A percentile compares a stretch with the other conserved stretches of the same genome.
phyloP scores from a whole-genome alignment of 2,888 invertebrate species.

The Chaetogeoica ovagalla region DNA sequence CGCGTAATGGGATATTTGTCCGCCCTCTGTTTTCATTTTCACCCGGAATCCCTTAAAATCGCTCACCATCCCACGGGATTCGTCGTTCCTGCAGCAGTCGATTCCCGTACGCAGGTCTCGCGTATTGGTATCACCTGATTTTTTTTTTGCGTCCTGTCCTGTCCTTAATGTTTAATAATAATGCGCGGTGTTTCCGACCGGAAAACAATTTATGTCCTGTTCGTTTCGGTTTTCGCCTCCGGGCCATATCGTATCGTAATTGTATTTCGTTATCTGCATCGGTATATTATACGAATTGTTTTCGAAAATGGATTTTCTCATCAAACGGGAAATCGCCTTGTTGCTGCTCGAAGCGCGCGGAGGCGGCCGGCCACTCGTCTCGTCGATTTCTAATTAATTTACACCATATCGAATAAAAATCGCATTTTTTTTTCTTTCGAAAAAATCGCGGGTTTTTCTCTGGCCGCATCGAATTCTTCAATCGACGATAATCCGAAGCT shows the following conservation, averaged over 20 bases:
- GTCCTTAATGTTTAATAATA: conserved; percentile 15
- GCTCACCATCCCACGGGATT: not conserved
- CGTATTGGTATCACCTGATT: conserved; percentile 11
- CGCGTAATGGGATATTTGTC: conserved; percentile 16
- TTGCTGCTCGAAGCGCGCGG: too few species aligned
- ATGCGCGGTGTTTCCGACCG: conserved; percentile 9
- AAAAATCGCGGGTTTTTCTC: too few species aligned
- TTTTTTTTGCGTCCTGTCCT: conserved; percentile 25
- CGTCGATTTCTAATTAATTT: too few species aligned
- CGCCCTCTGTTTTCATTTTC: not conserved
- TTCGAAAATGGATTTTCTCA: not conserved
- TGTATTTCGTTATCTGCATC: not conserved
- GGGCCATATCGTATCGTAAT: not conserved
- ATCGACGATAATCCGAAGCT: too few species aligned
- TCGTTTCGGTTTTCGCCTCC: not conserved
- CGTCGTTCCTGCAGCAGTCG: not conserved
- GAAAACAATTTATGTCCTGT: conserved; percentile 28
- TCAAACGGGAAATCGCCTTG: too few species aligned
- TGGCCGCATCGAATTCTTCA: too few species aligned
- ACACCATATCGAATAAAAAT: too few species aligned
- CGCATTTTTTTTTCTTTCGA: too few species aligned
- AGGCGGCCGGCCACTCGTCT: too few species aligned
- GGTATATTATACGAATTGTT: not conserved
- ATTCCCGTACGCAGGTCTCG: not conserved
- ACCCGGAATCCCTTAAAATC: conserved; percentile 12